A percentile compares a stretch with the other conserved stretches of the same genome.
These are phyloP conservation scores for Drosophila paulistorum DNA, from an alignment of 1,140 invertebrate species.

Conservation along the genomic window DNA sequence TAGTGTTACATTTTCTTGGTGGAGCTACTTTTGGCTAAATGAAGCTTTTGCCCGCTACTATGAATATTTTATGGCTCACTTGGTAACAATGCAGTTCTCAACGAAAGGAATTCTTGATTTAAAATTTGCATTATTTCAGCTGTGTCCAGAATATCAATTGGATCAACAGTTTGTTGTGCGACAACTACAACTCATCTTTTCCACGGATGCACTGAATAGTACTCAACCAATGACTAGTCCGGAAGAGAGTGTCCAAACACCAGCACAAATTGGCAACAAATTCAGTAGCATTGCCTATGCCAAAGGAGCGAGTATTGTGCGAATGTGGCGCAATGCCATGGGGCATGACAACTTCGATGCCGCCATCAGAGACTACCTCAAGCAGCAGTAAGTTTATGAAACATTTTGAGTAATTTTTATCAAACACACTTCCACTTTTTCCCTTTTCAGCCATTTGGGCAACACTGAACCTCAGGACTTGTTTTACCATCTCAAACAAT, in stretches of 20 bases:
- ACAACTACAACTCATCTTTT: conserved; percentile 87
- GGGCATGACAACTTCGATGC: conserved; percentile 86
- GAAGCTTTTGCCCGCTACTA: conserved; percentile 88
- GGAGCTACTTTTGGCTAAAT: conserved; percentile 88
- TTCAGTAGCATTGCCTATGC: conserved; percentile 86
- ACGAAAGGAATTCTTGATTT: background rate
- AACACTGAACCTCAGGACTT: conserved; percentile 49
- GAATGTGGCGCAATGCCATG: conserved; percentile 89
- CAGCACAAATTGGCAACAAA: conserved; percentile 84
- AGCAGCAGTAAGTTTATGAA: conserved; percentile 83
- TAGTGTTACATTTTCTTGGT: conserved; percentile 87
- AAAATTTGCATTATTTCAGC: conserved; percentile 34
- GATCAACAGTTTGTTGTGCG: conserved; percentile 86
- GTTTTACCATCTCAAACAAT: conserved; percentile 43
- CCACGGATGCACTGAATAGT: conserved; percentile 85
- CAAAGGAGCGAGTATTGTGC: conserved; percentile 88
- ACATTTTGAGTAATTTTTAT: background rate
- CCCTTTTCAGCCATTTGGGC: conserved; percentile 35
- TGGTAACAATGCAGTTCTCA: conserved; percentile 81
- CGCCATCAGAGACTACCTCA: conserved; percentile 86
- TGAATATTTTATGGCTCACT: conserved; percentile 85
- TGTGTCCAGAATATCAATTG: conserved; percentile 83
- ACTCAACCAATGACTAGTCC: conserved; percentile 86
- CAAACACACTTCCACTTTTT: background rate
- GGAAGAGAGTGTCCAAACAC: conserved; percentile 79